Evolutionary conservation across 2,797 vertebrate genomes (phyloP), one percentile per base, ranked within the genome.

Genomic region (Erethizon dorsatum): DNA sequence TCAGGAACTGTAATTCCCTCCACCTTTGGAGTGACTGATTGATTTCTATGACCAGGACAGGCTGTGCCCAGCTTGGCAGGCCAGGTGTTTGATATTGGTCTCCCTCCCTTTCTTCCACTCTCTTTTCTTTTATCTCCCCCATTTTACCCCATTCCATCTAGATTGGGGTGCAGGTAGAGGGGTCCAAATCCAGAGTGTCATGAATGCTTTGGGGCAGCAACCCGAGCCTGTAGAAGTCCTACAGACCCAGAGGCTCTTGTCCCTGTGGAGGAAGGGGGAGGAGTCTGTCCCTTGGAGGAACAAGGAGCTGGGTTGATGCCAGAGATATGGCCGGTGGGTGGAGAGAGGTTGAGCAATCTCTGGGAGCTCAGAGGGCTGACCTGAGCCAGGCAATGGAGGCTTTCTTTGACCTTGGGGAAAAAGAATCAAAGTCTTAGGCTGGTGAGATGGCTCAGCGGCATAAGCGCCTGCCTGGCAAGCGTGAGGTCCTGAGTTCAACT

Each of bases 281-380:
- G 93, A 83, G 77, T 15, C 45, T 75, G 83, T 83, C 82, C 88
- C 80, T 75, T 22, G 20, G 65, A 95, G 83, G 86, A 92, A 69
- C 52, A 9, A 56, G 65, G 82, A 83, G 67, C 80, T 96, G 94
- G 95, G 83, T 59, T 89, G 97, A 98, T 96, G 93, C 94, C 96
- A 93, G 94, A 77, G 97, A 98, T 98, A 98, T 94, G 94, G 67
- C 85, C 50, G 71, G 85, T 47, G 67, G 91, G 94, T 2, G 84
- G 95, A 93, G 85, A 52, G 9, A 56, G 52, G 7, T 98, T 97
- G 95, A 41, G 93, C 95, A 98, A 97, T 88, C 57, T 33, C 89
- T 95, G 69, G 80, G 83, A 87, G 83, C 87, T 14, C n/a, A 33
- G 47, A 79, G 52, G 56, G 11, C n/a, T 92, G 95, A 90, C 96